Percentiles rank a stretch among this genome's conserved stretches.
Evolutionary conservation across 2,797 vertebrate genomes (phyloP).

Genomic region (Echeneis naucrates): DNA sequence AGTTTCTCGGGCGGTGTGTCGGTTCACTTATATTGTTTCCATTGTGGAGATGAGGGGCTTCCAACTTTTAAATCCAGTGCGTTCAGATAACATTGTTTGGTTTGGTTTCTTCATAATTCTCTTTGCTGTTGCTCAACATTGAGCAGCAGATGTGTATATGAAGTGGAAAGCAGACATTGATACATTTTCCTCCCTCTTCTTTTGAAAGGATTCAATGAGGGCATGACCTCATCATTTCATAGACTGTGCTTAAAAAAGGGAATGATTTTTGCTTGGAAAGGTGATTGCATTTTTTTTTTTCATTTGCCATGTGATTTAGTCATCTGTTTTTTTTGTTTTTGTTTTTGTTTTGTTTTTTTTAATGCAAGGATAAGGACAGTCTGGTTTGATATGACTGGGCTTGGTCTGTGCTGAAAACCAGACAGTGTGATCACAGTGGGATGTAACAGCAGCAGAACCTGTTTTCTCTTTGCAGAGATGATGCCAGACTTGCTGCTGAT

Average conservation of each 20-base stretch:
- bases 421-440: conserved; percentile 29
- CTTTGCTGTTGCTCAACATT: neutral
- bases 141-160: neutral
- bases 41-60: neutral
- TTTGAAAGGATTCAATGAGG: neutral
- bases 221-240: neutral
- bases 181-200: neutral
- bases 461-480: conserved; percentile 49
- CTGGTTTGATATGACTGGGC: neutral
- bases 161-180: neutral
- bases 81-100: neutral
- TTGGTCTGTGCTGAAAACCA: conserved; percentile 1
- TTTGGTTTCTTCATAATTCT: neutral
- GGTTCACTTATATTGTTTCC: neutral
- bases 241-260: neutral
- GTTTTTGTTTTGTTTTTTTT: no score
- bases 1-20: neutral
- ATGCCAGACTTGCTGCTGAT: conserved; percentile 69
- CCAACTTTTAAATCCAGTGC: neutral
- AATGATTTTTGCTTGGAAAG: no score
- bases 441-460: conserved; percentile 51
- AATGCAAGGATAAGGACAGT: neutral
- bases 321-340: no score
- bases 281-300: neutral
- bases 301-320: neutral